Evolutionary conservation across 2,797 vertebrate species (phyloP), one percentile per base, ranked within the genome.

Genomic region (Danio choprae): DNA sequence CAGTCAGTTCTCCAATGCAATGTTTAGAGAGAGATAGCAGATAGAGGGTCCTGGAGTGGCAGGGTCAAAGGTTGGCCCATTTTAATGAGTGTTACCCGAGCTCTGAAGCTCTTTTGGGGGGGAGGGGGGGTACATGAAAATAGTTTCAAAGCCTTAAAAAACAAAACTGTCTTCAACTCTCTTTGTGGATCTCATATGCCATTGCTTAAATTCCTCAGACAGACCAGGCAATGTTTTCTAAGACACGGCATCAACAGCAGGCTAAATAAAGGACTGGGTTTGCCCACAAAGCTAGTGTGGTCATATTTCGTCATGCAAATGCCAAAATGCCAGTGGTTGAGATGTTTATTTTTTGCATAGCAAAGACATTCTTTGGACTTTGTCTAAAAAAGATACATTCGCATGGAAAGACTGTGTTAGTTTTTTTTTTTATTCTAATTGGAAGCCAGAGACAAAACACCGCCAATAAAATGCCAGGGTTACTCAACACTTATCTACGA

Each of bases 11-110:
- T 81, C 74, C 56, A 36, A 80, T 75, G 74, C 15, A 73, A 59
- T 53, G 63, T 79, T 82, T 75, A 58, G 46, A 83, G 60, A 76
- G 62, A 81, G 65, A 85, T 59, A 71, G 83, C 43, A 55, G 70
- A 64, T 62, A 65, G 43, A 64, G 73, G 72, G 76, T 72, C 65
- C 53, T 68, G 20, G 46, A 20, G 73, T 65, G 82, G 40, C 51
- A 72, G 65, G 85, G 79, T 77, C 86, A 81, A 41, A 68, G 81
- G 84, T 81, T 78, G 77, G 22, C 20, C 68, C 40, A 82, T 83
- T 43, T 70, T 81, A 83, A 81, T 80, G 79, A 82, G 68, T 81
- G 71, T 82, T 83, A 79, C 79, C 73, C 80, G 77, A 75, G 81
- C 79, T 53, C 77, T 76, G 65, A 77, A 77, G 36, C 40, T 15